Evolutionary conservation across 2,797 vertebrate genomes (phyloP), one percentile per base, ranked within the genome.

Genomic region (Gallirallus australis): DNA sequence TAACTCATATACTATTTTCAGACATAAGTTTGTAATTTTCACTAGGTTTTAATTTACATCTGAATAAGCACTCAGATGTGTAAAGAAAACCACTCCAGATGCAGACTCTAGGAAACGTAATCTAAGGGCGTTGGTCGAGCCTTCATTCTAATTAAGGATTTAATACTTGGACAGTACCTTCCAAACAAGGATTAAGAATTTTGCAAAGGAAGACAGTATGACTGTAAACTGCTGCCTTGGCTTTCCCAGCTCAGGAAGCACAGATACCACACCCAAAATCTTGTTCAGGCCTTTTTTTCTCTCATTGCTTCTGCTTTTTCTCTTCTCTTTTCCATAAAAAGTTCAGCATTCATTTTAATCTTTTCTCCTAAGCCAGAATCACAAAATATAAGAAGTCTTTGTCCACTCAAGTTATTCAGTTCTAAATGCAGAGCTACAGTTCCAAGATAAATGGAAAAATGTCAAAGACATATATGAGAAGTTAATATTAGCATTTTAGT

Each of bases 301-400:
- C 50, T 56, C 52, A 39, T 47, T 30, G 39, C 83, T 96, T 97
- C 94, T 84, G 87, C 86, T 96, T 96, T 92, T 92, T 68, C 75
- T 96, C 60, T 80, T 94, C 54, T 94, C 73, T 92, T 93, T 93
- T 92, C 64, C 66, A 70, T 9, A 86, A 27, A 42, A 94, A 82
- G 45, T 53, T 79, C 64, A 77, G 37, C 17, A 31, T 10, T 28
- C 79, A 31, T 71, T 89, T 60, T 68, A 63, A 70, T 65, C 13
- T 84, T 73, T 82, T 57, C 48, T 89, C 37, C 73, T 64, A 77
- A 90, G 65, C 60, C 45, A 94, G 37, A 68, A 64, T 33, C 40
- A 42, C 48, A 56, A 94, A 60, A 84, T 18, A 16, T 20, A 83
- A 39, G 11, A 79, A 86, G 40, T 54, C 28, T 69, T 78, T 48